Base-by-base conservation (phyloP, 2,113 vertebrate species). In the Limnothrissa miodon region DNA sequence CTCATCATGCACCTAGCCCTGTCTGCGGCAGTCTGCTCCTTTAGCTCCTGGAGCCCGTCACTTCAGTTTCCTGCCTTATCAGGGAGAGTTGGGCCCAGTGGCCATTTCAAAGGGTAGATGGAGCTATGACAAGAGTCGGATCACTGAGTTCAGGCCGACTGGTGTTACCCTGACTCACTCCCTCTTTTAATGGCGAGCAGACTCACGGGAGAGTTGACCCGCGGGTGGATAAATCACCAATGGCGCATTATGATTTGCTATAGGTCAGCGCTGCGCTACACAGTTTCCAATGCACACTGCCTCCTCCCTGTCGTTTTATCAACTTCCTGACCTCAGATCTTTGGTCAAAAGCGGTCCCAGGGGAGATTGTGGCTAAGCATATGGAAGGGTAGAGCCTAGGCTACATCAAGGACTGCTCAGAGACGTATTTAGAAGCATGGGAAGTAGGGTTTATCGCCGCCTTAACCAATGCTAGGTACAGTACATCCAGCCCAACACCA, bases 241-340 rank as follows among this genome's bases (percentile, higher is more conserved):
- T 53, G 17, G 46, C 81, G 23, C 45, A 45, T 70, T 80, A 83
- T 83, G 79, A 86, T 86, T 62, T 78, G 25, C 66, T 86, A 7
- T 46, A 79, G 80, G 70, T 42, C 56, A 86, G 82, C 25, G 53
- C 29, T 17, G 23, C 80, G 78, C 74, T 83, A 23, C 82, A 33
- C 62, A 45, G 36, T 33, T 89, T 87, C 86, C 86, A 81, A 56
- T 81, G 78, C 45, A 78, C 39, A 45, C 48, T 29, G 48, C 45
- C 81, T 89, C 85, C 86, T 81, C 13, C 45, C 80, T 8, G 6
- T 19, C 21, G 39, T 4, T 89, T 83, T 85, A 87, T 91, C 83
- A 88, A 46, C 80, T 90, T 90, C 85, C 85, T 90, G 48, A 66
- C 78, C 81, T 78, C 85, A 86, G 81, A 74, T 48, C 56, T 45